Base-by-base conservation (phyloP, 2,797 vertebrate species). In the Liparis tanakae region DNA sequence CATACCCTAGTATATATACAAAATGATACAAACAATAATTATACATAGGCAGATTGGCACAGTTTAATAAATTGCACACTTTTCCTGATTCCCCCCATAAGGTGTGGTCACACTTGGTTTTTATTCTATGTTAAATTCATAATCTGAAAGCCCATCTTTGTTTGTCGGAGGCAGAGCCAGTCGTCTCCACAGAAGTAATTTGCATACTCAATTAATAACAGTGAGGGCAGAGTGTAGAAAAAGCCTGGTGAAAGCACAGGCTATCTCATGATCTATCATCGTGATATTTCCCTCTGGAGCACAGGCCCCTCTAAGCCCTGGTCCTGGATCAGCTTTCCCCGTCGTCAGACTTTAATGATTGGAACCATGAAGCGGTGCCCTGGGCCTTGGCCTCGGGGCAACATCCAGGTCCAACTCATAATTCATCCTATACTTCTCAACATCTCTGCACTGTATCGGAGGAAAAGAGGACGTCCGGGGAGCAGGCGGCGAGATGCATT, bases 301-400 rank as follows among this genome's bases (percentile, higher is more conserved):
- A 74, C 69, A 72, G 76, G 62, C 74, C 68, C 54, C 67, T 76
- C 80, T 87, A 89, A 89, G 83, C 89, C 79, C 81, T 79, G 84
- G 85, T 88, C 89, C 88, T 87, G 88, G 90, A 85, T 87, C 87
- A 79, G 89, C 87, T 91, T 90, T 86, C 75, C 75, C 83, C 55
- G 64, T 88, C 85, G 79, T 90, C 87, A 86, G 88, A 90, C 88
- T 90, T 91, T 91, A 92, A 93, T 93, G 92, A 93, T 93, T 90
- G 89, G 86, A 91, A 81, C 83, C 88, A 85, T 85, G 89, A 90
- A 92, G 84, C 64, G 51, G 80, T 79, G 88, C 91, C 89, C 85
- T 76, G 91, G 89, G 91, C 89, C 80, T 80, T 78, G 89, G 88
- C 91, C 91, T 85, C 60, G 3, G 90, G 92, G 88, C 85, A 82